Evolutionary conservation across 2,797 vertebrate species (phyloP).

Genomic region (Pithecia hirsuta): DNA sequence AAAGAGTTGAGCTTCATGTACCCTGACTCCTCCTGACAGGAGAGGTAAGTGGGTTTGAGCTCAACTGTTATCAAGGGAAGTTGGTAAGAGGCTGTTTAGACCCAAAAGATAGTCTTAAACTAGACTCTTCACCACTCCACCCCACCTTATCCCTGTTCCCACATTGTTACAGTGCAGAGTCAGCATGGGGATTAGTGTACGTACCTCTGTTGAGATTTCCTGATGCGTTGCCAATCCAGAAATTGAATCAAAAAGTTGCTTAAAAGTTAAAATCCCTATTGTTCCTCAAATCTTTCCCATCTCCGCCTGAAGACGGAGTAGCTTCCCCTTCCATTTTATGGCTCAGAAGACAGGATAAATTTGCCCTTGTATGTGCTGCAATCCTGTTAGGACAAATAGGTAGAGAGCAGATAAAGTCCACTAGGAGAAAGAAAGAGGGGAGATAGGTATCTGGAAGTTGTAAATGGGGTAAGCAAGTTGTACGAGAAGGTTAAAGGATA

Average conservation of each 20-base stretch:
- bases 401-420: slow-evolving; percentile 32
- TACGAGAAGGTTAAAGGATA: not conserved
- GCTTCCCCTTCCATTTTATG: slow-evolving; percentile 16
- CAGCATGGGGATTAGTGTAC: not conserved
- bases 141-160: not conserved
- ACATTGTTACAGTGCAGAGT: not conserved
- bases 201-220: slow-evolving; percentile 31
- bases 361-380: not conserved
- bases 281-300: not conserved
- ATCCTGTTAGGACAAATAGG: slow-evolving; percentile 17
- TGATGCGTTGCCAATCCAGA: slow-evolving; percentile 6
- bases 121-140: not conserved
- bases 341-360: slow-evolving; percentile 35
- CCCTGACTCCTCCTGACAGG: slow-evolving; percentile 75
- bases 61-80: slow-evolving; percentile 64
- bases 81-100: slow-evolving; percentile 56
- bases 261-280: slow-evolving; percentile 34
- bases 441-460: slow-evolving; percentile 28
- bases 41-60: slow-evolving; percentile 80
- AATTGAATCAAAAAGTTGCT: slow-evolving; percentile 49
- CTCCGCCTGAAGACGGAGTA: slow-evolving; percentile 13
- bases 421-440: not conserved
- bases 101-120: slow-evolving; percentile 38
- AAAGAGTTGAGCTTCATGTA: slow-evolving; percentile 75
- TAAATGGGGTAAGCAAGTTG: not conserved